Percentiles rank a stretch among this genome's conserved stretches.
These are phyloP conservation scores for Pterophyllum scalare DNA, from an alignment of 2,113 vertebrate genomes.

Conservation along the genomic window DNA sequence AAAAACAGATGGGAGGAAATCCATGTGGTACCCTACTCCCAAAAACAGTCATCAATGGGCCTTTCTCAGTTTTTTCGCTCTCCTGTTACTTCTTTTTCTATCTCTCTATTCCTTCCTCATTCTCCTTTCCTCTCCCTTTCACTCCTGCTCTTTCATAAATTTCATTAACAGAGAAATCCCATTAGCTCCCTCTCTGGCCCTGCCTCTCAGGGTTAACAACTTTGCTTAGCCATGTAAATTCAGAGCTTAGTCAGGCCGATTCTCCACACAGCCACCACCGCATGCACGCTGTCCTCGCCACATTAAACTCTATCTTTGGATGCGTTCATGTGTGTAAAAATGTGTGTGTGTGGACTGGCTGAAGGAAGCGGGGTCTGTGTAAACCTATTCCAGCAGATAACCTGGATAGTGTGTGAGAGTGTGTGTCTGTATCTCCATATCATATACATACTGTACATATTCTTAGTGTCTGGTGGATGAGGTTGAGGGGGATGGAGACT, in stretches of 20 bases:
- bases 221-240: slow-evolving; percentile 86
- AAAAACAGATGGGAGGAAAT: background rate
- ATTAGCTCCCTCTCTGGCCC: slow-evolving; percentile 79
- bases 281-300: slow-evolving; percentile 45
- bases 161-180: slow-evolving; percentile 84
- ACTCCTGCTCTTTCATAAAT: slow-evolving; percentile 76
- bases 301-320: slow-evolving; percentile 76
- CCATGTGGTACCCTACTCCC: background rate
- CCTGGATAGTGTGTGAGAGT: slow-evolving; percentile 32
- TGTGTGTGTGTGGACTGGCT: slow-evolving; percentile 39
- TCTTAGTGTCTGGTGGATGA: slow-evolving; percentile 36
- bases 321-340: slow-evolving; percentile 59
- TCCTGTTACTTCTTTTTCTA: background rate
- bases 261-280: slow-evolving; percentile 68
- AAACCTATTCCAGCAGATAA: slow-evolving; percentile 73
- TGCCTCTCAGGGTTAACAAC: slow-evolving; percentile 82
- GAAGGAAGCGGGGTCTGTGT: slow-evolving; percentile 60
- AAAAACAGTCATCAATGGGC: slow-evolving; percentile 8
- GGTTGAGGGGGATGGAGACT: slow-evolving; percentile 56
- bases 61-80: background rate
- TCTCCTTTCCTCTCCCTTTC: slow-evolving; percentile 20
- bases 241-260: slow-evolving; percentile 84
- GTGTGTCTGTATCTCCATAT: slow-evolving; percentile 37
- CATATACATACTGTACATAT: slow-evolving; percentile 61
- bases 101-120: slow-evolving; percentile 12